Evolutionary conservation across 2,113 vertebrate genomes (phyloP).

Genomic region (Mobula birostris): DNA sequence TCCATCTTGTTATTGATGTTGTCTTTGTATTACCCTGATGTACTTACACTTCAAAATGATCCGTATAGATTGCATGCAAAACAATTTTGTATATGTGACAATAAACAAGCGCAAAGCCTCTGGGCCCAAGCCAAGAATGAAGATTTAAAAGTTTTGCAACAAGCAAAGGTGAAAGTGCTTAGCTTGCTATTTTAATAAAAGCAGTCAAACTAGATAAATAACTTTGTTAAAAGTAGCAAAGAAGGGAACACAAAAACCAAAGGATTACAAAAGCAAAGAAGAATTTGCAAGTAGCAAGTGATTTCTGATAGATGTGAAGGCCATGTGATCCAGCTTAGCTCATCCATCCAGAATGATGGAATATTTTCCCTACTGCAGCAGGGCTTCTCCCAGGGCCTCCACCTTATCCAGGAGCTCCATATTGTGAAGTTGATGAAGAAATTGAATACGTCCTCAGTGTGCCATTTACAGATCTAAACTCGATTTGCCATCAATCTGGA

Average conservation of each 20-base stretch:
- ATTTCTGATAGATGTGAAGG: not conserved
- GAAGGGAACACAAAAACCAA: not conserved
- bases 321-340: not conserved
- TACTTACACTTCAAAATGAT: too few species aligned
- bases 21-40: too few species aligned
- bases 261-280: not conserved
- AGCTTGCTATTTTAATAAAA: not conserved
- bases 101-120: too few species aligned
- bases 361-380: not conserved
- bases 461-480: not conserved
- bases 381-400: not conserved
- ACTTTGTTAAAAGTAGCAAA: not conserved
- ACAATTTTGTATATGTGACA: too few species aligned
- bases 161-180: not conserved
- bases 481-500: not conserved
- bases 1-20: too few species aligned
- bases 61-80: too few species aligned
- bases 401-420: not conserved
- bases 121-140: too few species aligned
- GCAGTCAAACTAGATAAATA: not conserved
- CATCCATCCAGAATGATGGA: not conserved
- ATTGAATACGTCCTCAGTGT: not conserved
- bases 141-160: not conserved
- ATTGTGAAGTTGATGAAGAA: not conserved
- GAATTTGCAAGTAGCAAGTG: not conserved